Base-by-base conservation (phyloP, 2,113 vertebrate genomes). In the Beaufortia kweichowensis region DNA sequence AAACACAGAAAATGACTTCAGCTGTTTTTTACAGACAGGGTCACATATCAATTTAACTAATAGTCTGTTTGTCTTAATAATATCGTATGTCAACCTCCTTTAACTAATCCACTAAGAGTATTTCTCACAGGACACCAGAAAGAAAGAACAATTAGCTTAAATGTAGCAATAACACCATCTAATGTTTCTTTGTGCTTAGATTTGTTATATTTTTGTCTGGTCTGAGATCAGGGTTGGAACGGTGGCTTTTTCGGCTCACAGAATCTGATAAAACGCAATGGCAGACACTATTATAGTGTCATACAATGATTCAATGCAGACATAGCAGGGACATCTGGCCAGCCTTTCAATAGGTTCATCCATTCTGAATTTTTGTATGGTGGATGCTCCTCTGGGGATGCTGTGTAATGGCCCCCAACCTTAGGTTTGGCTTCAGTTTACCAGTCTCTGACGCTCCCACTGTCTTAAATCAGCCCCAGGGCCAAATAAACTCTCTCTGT, bases 191-290 rank as follows among this genome's bases (percentile, higher is more conserved):
- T 77, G 35, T 15, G 31, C 80, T 81, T 68, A 29, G 77, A 70
- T 77, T 26, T 35, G 56, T 75, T 71, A 59, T 74, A 46, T 75
- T 60, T 70, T 50, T 33, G 48, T 79, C 80, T 70, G 64, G 63
- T 67, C 6, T 65, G 71, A 71, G 71, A 64, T 71, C 65, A 56
- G 24, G 10, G 65, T 35, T 76, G 70, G 65, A 79, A 60, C 35
- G 59, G 66, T 23, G 29, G 63, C 56, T 55, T 60, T 73, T n/a
- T 75, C 75, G 80, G 75, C 69, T 60, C 35, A 4, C 46, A 28
- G 70, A 77, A 68, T 78, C 76, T 71, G 80, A 75, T 82, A 57
- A 79, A 79, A 78, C 14, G 71, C 31, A 70, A 79, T 62, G 48
- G 28, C 60, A 76, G 81, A 60, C 26, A 41, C 57, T 79, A 31